Evolutionary conservation across 2,888 invertebrate species (phyloP).

Genomic region (Phortica okadai): DNA sequence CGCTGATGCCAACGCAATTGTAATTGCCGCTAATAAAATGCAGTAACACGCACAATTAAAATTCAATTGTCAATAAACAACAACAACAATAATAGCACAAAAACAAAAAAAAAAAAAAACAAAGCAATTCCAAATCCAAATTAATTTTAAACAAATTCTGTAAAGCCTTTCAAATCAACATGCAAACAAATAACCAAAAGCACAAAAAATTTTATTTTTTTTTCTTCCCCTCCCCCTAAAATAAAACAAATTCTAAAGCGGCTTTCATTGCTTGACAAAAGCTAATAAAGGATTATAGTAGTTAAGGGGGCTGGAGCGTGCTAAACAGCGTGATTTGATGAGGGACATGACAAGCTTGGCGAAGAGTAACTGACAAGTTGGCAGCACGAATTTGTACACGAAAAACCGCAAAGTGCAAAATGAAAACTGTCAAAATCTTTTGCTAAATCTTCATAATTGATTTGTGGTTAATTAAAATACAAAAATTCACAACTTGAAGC

Average conservation of each 20-base stretch:
- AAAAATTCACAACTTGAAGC: not conserved
- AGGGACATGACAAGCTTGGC: not conserved
- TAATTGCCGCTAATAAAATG: conserved; percentile 25
- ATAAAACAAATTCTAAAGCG: not conserved
- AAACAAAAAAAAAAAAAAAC: conserved; percentile 7
- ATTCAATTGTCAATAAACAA: conserved; percentile 27
- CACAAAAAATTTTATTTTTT: not conserved
- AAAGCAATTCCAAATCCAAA: conserved; percentile 5
- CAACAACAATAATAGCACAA: not conserved
- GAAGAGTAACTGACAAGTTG: not conserved
- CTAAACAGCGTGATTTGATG: too few species aligned
- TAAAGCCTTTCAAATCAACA: too few species aligned
- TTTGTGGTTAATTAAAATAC: conserved; percentile 11
- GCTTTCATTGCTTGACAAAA: not conserved
- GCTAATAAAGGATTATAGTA: too few species aligned
- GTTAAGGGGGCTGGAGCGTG: too few species aligned
- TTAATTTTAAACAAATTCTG: not conserved
- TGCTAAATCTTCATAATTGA: conserved; percentile 27
- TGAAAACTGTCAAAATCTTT: conserved; percentile 26
- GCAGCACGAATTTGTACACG: not conserved
- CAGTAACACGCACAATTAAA: conserved; percentile 31
- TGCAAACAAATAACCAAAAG: not conserved
- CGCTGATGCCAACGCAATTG: conserved; percentile 15
- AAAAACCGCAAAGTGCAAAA: not conserved
- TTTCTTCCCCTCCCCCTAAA: too few species aligned